A percentile compares a stretch with the other conserved stretches of the same genome.
These are phyloP conservation scores for Amia ocellicauda DNA, from an alignment of 2,113 vertebrate species.

Conservation along the genomic window DNA sequence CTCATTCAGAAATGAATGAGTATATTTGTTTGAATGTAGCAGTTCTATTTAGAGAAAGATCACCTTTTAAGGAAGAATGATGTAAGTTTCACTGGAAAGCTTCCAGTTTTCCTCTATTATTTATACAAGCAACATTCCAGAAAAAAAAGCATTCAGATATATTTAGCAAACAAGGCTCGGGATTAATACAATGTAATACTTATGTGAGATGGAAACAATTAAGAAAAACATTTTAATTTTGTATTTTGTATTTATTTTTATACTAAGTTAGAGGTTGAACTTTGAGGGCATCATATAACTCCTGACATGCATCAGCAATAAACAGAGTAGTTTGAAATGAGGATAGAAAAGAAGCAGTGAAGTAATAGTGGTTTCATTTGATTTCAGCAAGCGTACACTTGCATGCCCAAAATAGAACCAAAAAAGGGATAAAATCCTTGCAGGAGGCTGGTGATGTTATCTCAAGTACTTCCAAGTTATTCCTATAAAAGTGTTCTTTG, in stretches of 20 bases:
- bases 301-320: conserved; percentile 31
- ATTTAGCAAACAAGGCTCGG: conserved; percentile 62
- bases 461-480: conserved; percentile 59
- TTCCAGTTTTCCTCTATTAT: conserved; percentile 58
- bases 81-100: conserved; percentile 60
- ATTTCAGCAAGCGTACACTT: conserved; percentile 17
- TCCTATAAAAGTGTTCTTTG: conserved; percentile 61
- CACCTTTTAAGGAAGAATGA: conserved; percentile 79
- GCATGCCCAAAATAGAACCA: conserved; percentile 57
- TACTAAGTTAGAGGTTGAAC: conserved; percentile 11
- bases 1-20: conserved; percentile 49
- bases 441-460: conserved; percentile 31
- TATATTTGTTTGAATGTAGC: conserved; percentile 51
- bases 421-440: conserved; percentile 65
- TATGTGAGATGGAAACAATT: conserved; percentile 52
- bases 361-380: conserved; percentile 53
- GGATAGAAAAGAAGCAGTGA: conserved; percentile 26
- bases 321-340: conserved; percentile 14
- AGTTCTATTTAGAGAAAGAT: conserved; percentile 52
- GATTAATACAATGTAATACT: conserved; percentile 50
- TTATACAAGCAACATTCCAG: conserved; percentile 70
- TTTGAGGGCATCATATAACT: conserved; percentile 32
- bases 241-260: too few relatives aligned
- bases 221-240: too few relatives aligned
- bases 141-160: conserved; percentile 58